Evolutionary conservation across 2,888 invertebrate species (phyloP).

Genomic region (Limulus polyphemus): DNA sequence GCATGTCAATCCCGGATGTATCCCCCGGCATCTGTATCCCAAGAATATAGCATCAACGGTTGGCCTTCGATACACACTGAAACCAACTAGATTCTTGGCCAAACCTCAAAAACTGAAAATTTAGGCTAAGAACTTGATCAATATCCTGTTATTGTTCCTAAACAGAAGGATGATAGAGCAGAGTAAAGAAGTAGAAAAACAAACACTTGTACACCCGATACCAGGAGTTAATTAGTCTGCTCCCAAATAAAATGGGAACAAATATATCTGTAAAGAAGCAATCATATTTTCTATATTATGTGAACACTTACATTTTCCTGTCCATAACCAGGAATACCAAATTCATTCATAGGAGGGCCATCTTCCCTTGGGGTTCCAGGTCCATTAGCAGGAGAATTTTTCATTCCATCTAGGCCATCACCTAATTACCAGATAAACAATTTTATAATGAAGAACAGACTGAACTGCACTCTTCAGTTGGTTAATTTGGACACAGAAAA

Average conservation of each 20-base stretch:
- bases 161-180: too few relatives aligned
- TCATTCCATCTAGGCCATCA: conserved; percentile 92
- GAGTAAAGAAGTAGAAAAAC: too few relatives aligned
- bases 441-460: too few relatives aligned
- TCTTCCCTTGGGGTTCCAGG: conserved; percentile 90
- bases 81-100: conserved; percentile 1
- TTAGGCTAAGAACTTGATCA: too few relatives aligned
- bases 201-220: too few relatives aligned
- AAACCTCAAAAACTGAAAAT: neutral
- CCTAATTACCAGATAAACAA: conserved; percentile 11
- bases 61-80: neutral
- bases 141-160: too few relatives aligned
- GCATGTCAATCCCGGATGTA: conserved; percentile 3
- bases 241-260: too few relatives aligned
- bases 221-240: too few relatives aligned
- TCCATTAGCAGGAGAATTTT: conserved; percentile 89
- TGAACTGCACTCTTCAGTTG: too few relatives aligned
- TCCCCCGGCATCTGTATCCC: neutral
- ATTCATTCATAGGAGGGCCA: conserved; percentile 81
- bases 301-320: conserved; percentile 43
- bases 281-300: neutral
- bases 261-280: too few relatives aligned
- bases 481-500: too few relatives aligned
- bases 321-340: conserved; percentile 78
- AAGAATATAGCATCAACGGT: too few relatives aligned